Percentiles rank a stretch among this genome's conserved stretches.
Evolutionary conservation across 2,797 vertebrate species (phyloP).

Genomic region (Carapus acus): DNA sequence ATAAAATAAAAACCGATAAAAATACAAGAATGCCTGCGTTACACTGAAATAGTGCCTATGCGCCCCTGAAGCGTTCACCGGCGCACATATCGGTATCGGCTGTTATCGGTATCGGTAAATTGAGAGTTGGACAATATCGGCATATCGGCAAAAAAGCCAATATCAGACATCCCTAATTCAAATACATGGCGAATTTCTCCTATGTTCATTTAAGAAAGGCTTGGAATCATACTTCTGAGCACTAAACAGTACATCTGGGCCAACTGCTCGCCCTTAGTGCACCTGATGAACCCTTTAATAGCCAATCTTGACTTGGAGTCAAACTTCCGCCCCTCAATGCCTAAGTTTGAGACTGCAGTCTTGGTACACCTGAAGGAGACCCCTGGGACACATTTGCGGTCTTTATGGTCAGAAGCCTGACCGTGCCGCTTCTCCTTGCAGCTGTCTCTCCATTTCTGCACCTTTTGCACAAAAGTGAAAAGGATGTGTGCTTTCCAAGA

Average conservation of each 20-base stretch:
- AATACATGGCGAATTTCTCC: slow-evolving; percentile 68
- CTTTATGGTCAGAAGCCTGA: slow-evolving; percentile 41
- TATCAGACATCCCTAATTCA: no score
- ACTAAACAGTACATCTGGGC: slow-evolving; percentile 59
- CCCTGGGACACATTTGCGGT: slow-evolving; percentile 49
- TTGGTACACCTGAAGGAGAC: slow-evolving; percentile 54
- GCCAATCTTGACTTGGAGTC: slow-evolving; percentile 50
- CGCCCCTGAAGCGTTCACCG: no score
- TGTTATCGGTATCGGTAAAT: no score
- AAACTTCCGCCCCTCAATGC: slow-evolving; percentile 36
- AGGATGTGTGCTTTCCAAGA: slow-evolving; percentile 54
- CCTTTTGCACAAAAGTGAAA: slow-evolving; percentile 33
- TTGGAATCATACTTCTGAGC: slow-evolving; percentile 58
- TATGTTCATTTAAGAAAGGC: slow-evolving; percentile 53
- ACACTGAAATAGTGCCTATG: no score
- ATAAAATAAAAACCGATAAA: no score
- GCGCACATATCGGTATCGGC: no score
- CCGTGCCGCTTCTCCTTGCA: slow-evolving; percentile 50
- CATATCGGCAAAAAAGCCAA: no score
- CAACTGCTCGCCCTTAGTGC: slow-evolving; percentile 43
- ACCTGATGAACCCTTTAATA: slow-evolving; percentile 52
- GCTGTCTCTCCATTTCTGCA: slow-evolving; percentile 48
- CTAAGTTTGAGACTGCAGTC: slow-evolving; percentile 44
- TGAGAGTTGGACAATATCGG: no score
- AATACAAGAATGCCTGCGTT: no score